Percentiles rank a stretch among this genome's conserved stretches.
Conservation (phyloP, 2,113 vertebrate species). For the Mormoops blainvillei region DNA sequence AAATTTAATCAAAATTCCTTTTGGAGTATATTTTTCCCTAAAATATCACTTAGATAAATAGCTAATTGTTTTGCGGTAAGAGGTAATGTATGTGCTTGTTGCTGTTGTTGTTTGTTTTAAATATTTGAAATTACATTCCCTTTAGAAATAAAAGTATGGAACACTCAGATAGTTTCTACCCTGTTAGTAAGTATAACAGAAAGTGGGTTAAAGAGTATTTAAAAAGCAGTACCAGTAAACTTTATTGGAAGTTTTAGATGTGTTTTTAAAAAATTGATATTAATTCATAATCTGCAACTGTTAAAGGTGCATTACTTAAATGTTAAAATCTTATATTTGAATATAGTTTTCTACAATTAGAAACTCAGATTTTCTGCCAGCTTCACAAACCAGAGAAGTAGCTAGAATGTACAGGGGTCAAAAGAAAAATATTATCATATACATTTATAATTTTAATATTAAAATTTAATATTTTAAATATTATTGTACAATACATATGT, state of each 20-base stretch:
- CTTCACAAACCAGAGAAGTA: constrained; percentile 64
- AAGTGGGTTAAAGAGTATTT: constrained; percentile 63
- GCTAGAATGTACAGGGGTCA: constrained; percentile 70
- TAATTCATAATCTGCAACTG: constrained; percentile 49
- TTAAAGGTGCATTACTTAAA: constrained; percentile 62
- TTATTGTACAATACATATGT: neutral
- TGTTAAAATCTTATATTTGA: constrained; percentile 72
- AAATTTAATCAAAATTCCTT: neutral
- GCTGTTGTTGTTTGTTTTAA: neutral
- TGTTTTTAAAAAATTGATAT: constrained; percentile 45
- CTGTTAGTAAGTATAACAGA: constrained; percentile 76
- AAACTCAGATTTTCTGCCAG: constrained; percentile 68
- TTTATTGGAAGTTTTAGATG: constrained; percentile 59
- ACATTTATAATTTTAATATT: constrained; percentile 20
- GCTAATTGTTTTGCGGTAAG: neutral
- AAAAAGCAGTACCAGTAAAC: constrained; percentile 76
- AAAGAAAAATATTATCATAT: constrained; percentile 64
- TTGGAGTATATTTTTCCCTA: neutral
- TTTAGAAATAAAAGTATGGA: constrained; percentile 74
- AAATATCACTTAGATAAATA: neutral
- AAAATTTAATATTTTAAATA: neutral
- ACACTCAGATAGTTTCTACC: constrained; percentile 75
- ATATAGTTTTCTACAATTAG: constrained; percentile 69
- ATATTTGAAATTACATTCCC: constrained; percentile 80
- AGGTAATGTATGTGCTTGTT: neutral